A percentile compares a stretch with the other conserved stretches of the same genome.
phyloP scores from a whole-genome alignment of 2,888 invertebrate species.

The Lamproptera curius region DNA sequence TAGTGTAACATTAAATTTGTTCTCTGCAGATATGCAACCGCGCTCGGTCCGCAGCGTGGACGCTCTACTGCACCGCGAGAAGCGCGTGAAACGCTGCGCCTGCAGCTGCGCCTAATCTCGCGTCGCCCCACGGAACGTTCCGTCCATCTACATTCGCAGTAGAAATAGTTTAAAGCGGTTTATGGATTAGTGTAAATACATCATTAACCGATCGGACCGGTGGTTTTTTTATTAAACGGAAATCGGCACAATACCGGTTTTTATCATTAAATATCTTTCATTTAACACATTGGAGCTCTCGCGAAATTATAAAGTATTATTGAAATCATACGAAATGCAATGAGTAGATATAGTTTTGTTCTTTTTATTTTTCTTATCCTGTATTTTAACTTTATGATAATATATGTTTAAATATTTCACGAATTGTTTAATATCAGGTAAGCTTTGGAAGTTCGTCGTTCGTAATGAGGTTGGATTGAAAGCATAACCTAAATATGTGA shows the following conservation, averaged over 20 bases:
- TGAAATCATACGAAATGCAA: conserved; percentile 23
- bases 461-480: conserved; percentile 11
- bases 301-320: conserved; percentile 13
- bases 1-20: too few relatives aligned
- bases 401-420: conserved; percentile 21
- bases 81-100: conserved; percentile 85
- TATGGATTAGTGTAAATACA: conserved; percentile 35
- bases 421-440: neutral
- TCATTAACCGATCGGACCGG: conserved; percentile 21
- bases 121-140: conserved; percentile 23
- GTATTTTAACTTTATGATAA: conserved; percentile 17
- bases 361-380: too few relatives aligned
- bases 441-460: conserved; percentile 8
- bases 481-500: conserved; percentile 44
- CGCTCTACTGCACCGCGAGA: conserved; percentile 72
- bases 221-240: conserved; percentile 24
- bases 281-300: conserved; percentile 4
- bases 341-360: conserved; percentile 19
- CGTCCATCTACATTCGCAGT: conserved; percentile 28
- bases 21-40: conserved; percentile 86
- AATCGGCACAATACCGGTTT: conserved; percentile 12
- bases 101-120: conserved; percentile 82
- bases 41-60: conserved; percentile 82
- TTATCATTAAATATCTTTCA: conserved; percentile 11
- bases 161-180: conserved; percentile 29